Base-by-base conservation (phyloP, 1,140 invertebrate genomes). In the Delia radicum region DNA sequence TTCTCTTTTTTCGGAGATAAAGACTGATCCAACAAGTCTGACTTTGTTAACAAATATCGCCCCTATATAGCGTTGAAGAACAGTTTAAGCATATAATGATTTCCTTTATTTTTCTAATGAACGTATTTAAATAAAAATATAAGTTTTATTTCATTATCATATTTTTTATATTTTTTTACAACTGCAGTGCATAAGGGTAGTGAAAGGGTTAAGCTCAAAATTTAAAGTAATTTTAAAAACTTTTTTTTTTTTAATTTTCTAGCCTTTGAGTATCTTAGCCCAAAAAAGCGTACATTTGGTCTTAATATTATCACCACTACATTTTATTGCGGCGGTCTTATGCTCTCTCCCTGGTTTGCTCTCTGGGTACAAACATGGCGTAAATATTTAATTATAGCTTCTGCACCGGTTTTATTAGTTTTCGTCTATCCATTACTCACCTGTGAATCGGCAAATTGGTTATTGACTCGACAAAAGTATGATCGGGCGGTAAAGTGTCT, bases 401-500 rank as follows among this genome's bases (percentile, higher is more conserved):
- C 89, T 0, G 26, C 89, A 18, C 89, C 90, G 1, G 87, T 89
- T 18, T 48, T 87, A 0, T 72, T 86, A 0, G 82, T 89, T 27
- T 79, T 87, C 21, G 67, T 81, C n/a, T 90, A 87, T 80, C 89
- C 87, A 27, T 81, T 85, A 15, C 73, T 87, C 42, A 82, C 91
- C 77, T 89, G 91, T 76, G 90, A 91, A 81, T 91, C 90, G 75
- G 90, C 89, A 0, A 87, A 90, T 76, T 92, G 91, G 91, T 81
- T 91, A 13, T 81, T 91, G 10, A 90, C 89, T 55, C 87, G 89
- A 78, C 87, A 89, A 0, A 80, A 87, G 18, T 86, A 86, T 3
- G 87, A 89, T 12, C 81, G 89, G 74, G 90, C 90, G 0, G 86
- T 89, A 2, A 74, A 84, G 7, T 89, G 89, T 75, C 87, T 91